Conservation (phyloP, 2,797 vertebrate species). For the Potorous gilbertii region DNA sequence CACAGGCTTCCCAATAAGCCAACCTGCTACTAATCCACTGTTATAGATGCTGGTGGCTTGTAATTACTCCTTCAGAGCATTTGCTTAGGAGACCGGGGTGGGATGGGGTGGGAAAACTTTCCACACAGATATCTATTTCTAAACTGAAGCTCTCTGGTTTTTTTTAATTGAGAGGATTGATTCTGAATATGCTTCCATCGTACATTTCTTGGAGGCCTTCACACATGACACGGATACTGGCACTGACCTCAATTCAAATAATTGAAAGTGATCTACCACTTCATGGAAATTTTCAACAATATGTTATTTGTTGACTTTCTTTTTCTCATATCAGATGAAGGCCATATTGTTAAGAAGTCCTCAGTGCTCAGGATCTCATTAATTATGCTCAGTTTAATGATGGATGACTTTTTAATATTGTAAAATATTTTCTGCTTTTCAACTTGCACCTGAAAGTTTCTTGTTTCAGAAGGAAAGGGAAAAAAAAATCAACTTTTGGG, state of each 20-base stretch:
- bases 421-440: slow-evolving; percentile 87
- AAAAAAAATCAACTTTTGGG: slow-evolving; percentile 77
- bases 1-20: slow-evolving; percentile 95
- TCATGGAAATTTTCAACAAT: slow-evolving; percentile 70
- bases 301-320: slow-evolving; percentile 71
- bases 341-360: slow-evolving; percentile 75
- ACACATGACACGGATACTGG: slow-evolving; percentile 77
- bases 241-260: slow-evolving; percentile 79
- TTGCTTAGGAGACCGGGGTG: slow-evolving; percentile 65
- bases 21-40: slow-evolving; percentile 58
- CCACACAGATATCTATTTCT: slow-evolving; percentile 81
- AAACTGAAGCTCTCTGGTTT: slow-evolving; percentile 77
- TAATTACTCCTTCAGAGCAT: slow-evolving; percentile 73
- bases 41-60: slow-evolving; percentile 56
- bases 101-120: slow-evolving; percentile 63
- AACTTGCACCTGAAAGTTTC: slow-evolving; percentile 86
- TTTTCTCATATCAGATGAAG: slow-evolving; percentile 75
- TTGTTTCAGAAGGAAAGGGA: slow-evolving; percentile 84
- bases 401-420: slow-evolving; percentile 86
- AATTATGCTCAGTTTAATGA: slow-evolving; percentile 64
- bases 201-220: slow-evolving; percentile 78
- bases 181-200: slow-evolving; percentile 77
- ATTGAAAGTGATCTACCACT: slow-evolving; percentile 69
- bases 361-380: slow-evolving; percentile 84
- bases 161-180: slow-evolving; percentile 77